phyloP scores from a whole-genome alignment of 2,113 vertebrate genomes.

The Arvicanthis niloticus region DNA sequence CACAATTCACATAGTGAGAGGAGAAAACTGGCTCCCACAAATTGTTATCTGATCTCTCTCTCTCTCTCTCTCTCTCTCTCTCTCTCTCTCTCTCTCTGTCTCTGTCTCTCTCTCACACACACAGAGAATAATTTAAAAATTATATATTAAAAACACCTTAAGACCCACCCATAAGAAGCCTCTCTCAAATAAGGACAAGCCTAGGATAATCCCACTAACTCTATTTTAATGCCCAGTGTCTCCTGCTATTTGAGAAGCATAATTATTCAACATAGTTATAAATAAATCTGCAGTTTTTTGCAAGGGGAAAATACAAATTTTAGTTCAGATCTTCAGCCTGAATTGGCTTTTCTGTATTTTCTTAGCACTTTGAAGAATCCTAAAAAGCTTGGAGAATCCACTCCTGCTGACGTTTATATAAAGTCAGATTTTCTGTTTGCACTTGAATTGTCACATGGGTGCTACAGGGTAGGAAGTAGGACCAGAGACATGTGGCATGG shows the following conservation, averaged over 20 bases:
- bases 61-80: no score
- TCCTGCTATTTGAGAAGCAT: constrained; percentile 1
- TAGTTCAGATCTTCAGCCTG: neutral
- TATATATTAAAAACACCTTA: neutral
- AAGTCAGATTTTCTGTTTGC: neutral
- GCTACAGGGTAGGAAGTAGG: neutral
- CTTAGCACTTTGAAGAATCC: constrained; percentile 11
- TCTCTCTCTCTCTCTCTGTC: no score
- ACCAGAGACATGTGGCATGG: neutral
- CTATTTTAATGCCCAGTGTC: neutral
- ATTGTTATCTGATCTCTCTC: neutral
- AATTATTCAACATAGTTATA: neutral
- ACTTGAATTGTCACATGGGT: neutral
- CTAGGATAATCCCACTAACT: neutral
- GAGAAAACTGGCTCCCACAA: neutral
- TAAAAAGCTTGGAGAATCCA: neutral
- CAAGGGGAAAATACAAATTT: neutral
- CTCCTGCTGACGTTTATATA: neutral
- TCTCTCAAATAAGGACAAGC: neutral
- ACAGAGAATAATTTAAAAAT: neutral
- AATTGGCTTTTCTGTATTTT: constrained; percentile 40
- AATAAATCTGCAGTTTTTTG: constrained; percentile 35
- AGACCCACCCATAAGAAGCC: neutral
- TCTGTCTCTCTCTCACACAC: neutral
- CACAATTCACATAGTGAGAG: no score